phyloP scores from a whole-genome alignment of 2,888 invertebrate genomes.

The Hetaerina titia region DNA sequence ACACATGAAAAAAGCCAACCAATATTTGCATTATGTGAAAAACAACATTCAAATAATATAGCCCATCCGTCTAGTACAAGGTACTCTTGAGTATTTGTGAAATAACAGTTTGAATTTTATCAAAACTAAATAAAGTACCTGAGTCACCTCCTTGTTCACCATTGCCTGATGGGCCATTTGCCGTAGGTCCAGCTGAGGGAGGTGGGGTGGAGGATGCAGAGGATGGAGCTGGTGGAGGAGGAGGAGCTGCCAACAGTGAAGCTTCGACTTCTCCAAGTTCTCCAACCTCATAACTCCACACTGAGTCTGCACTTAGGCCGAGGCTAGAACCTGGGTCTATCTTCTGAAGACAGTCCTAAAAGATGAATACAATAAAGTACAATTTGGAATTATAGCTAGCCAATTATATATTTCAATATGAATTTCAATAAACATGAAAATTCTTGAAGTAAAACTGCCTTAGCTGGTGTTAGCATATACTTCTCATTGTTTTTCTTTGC shows the following conservation, averaged over 20 bases:
- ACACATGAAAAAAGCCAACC: too few relatives aligned
- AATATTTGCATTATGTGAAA: too few relatives aligned
- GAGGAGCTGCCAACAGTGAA: constrained; percentile 49
- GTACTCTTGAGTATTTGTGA: too few relatives aligned
- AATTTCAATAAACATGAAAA: not conserved
- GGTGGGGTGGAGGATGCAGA: constrained; percentile 61
- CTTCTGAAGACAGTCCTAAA: constrained; percentile 90
- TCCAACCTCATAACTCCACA: constrained; percentile 95
- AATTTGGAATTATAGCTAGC: not conserved
- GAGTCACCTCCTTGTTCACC: constrained; percentile 19
- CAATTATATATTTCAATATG: not conserved
- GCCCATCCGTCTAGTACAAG: too few relatives aligned
- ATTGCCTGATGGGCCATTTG: constrained; percentile 52
- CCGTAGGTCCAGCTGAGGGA: constrained; percentile 48
- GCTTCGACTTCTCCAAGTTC: constrained; percentile 80
- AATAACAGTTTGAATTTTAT: too few relatives aligned
- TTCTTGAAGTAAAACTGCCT: too few relatives aligned
- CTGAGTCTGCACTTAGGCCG: constrained; percentile 90
- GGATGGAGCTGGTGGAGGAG: constrained; percentile 32
- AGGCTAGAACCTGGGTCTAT: constrained; percentile 95
- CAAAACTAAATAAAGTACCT: too few relatives aligned
- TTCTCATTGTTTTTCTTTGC: too few relatives aligned
- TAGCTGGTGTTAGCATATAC: too few relatives aligned
- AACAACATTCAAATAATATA: too few relatives aligned
- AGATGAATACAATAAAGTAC: constrained; percentile 64